Conservation (phyloP, 2,113 vertebrate genomes). For the Elanoides forficatus region DNA sequence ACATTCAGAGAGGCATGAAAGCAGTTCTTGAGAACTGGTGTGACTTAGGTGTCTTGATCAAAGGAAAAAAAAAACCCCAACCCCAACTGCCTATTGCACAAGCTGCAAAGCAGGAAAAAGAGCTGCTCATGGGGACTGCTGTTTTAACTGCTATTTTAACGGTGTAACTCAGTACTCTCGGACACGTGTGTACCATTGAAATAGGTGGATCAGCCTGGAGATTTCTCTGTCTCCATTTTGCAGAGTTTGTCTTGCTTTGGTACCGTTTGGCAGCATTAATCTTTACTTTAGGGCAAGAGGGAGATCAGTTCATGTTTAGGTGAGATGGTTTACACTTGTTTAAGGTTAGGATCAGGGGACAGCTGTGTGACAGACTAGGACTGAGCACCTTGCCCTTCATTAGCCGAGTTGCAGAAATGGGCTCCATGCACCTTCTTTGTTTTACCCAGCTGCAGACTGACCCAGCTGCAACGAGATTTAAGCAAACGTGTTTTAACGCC, state of each 20-base stretch:
- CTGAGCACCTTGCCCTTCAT: rapidly evolving
- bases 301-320: rapidly evolving
- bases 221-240: not conserved
- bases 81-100: not conserved
- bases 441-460: not conserved
- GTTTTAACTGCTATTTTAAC: not conserved
- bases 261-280: not conserved
- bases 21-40: not conserved
- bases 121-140: not conserved
- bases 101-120: not conserved
- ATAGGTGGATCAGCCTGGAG: not conserved
- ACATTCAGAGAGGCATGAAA: not conserved
- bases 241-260: not conserved
- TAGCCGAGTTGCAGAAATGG: not conserved
- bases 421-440: not conserved
- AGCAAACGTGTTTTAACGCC: not conserved
- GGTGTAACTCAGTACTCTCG: rapidly evolving
- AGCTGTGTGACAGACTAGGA: not conserved
- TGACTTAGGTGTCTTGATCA: not conserved
- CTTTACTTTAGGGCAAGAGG: not conserved
- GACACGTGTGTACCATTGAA: not conserved
- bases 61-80: not conserved
- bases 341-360: not conserved
- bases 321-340: not conserved
- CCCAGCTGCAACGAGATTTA: not conserved